Evolutionary conservation across 23 tunicate species (phyloP), one percentile per base, ranked within the genome.

Genomic region (Ascidia mentula): DNA sequence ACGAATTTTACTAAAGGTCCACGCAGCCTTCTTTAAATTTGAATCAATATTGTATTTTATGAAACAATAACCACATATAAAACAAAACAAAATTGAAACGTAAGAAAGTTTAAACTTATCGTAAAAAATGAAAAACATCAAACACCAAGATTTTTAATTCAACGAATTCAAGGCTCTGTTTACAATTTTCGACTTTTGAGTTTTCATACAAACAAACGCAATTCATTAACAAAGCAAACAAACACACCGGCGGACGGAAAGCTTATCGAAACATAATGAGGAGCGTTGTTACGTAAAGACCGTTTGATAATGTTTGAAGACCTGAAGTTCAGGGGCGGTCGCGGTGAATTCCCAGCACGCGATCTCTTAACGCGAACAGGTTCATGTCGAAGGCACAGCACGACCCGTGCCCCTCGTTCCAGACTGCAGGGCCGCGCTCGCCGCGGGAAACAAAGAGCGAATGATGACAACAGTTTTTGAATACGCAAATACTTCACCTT

Each of bases 321-420:
- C 24, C n/a, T n/a, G 28, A 53, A 53, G 4, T 26, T 53, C 65
- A 53, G 24, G 65, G 65, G 24, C 65, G 24, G 24, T 28, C 24
- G 65, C 65, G 24, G n/a, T n/a, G n/a, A n/a, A n/a, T n/a, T n/a
- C 65, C 12, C 65, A 53, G 65, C 65, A 53, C 65, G 65, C 65
- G 65, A 53, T 53, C 65, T 53, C 65, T 28, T 28, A 53, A 26
- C 65, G 22, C 24, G 4, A 20, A 28, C 65, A 53, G 65, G 65
- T 53, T 53, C 65, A 53, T 20, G 24, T 53, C 65, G 65, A 20
- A 26, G 24, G 24, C 65, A 20, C 65, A 53, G 65, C 65, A 9
- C 24, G 65, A 28, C 65, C 28, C 65, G 65, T 53, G 65, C 12
- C 65, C 12, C 12, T 9, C 65, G 65, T 53, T 53, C 65, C 65